Evolutionary conservation across 2,888 invertebrate genomes (phyloP), one percentile per base, ranked within the genome.

Genomic region (Parnassius mnemosyne): DNA sequence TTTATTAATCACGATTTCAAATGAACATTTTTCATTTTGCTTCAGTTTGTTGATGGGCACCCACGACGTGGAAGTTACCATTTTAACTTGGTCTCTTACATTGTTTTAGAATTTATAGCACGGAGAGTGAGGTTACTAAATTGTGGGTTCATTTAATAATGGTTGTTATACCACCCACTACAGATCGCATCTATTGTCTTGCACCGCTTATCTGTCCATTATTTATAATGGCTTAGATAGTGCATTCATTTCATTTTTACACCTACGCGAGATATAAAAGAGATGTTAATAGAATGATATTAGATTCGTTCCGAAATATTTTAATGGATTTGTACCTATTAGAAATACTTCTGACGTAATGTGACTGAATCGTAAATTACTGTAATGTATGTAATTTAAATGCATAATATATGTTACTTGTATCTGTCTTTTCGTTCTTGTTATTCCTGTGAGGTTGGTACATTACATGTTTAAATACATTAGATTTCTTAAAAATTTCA

Each of bases 201-300:
- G 73, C 70, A 69, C 66, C 72, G 77, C 81, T 85, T 85, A 85
- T 86, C 87, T 83, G 73, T 71, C 81, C 82, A 86, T 88, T 87
- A 88, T 83, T 88, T 87, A 85, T 85, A 86, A 88, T 85, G 83
- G 83, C 80, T 81, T 69, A 77, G 78, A 80, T 80, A 76, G 78
- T 79, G 78, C 80, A 78, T 81, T 80, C 77, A 79, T 72, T 78
- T 79, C 75, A 74, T 69, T 75, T 70, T 69, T 66, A 80, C 85
- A 73, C 88, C 87, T 82, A 87, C 87, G 79, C 81, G 58, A 53
- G 52, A 49, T 47, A 59, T 63, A 63, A 63, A 56, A 63, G 60
- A 63, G 63, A 56, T 63, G 63, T 63, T 63, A 63, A 63, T 57
- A 63, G 56, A 60, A 58, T 51, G 55, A 63, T 60, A 53, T 60